Evolutionary conservation across 2,113 vertebrate genomes (phyloP), one percentile per base, ranked within the genome.

Genomic region (Istiophorus platypterus): DNA sequence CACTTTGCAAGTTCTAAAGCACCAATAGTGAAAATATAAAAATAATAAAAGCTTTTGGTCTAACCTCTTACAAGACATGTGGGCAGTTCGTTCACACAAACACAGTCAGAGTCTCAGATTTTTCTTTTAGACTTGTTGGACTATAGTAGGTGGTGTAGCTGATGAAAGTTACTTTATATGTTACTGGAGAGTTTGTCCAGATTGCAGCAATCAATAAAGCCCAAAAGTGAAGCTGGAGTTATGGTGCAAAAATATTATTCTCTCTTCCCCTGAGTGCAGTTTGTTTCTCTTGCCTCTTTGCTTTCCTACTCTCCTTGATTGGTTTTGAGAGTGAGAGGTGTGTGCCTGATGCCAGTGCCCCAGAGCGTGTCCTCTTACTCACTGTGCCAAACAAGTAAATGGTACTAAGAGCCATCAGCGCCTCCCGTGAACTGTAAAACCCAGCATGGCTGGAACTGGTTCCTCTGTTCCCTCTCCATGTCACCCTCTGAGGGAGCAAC

Each of bases 381-480:
- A 42, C 59, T 24, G 49, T 79, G 83, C 89, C 80, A 90, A 73
- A 81, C 69, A 24, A 78, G 62, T 82, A 88, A 89, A 90, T 72
- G 64, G 41, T 78, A 17, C 73, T 77, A 77, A 81, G 73, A 80
- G 84, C 81, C 62, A 61, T 77, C 77, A 81, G 75, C 65, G n/a
- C 67, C n/a, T 66, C 82, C 77, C 75, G 85, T 81, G 73, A 88
- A 77, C 82, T 84, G 80, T 74, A 67, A 85, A 74, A 80, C 67
- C 75, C 65, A 58, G 79, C 68, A 37, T 73, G 47, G 65, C 73
- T 80, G 68, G n/a, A 78, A 47, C 41, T 8, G 31, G 73, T 29
- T 79, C 62, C 75, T 76, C 47, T 72, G 31, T 80, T 88, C 42
- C 31, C 11, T 47, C 12, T 72, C 63, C 39, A 24, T 78, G 52